A percentile compares a stretch with the other conserved stretches of the same genome.
Conservation (phyloP, 2,888 invertebrate species). For the Agrotis ipsilon region DNA sequence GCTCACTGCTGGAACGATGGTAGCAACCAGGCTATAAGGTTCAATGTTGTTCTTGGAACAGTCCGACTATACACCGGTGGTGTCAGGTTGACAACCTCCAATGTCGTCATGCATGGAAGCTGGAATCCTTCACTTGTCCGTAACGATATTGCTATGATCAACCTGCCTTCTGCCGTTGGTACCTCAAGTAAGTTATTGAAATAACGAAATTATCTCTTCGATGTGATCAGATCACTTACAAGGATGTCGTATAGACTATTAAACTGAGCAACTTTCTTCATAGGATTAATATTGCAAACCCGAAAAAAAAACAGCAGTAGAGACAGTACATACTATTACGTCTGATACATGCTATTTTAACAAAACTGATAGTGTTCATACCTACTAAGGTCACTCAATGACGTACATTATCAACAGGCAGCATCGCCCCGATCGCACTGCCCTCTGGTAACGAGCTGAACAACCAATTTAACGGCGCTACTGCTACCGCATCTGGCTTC, state of each 20-base stretch:
- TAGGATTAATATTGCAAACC: too few relatives aligned
- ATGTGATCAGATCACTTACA: too few relatives aligned
- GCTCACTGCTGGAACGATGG: constrained; percentile 52
- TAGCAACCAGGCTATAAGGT: constrained; percentile 69
- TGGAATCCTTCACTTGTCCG: constrained; percentile 71
- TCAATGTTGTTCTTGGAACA: constrained; percentile 77
- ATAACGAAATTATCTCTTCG: too few relatives aligned
- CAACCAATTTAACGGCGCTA: constrained; percentile 68
- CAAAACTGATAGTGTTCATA: too few relatives aligned
- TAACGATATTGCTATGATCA: constrained; percentile 73
- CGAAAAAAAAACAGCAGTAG: too few relatives aligned
- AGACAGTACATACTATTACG: too few relatives aligned
- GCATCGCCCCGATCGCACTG: constrained; percentile 66
- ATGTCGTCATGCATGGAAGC: constrained; percentile 70
- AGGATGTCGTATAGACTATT: too few relatives aligned
- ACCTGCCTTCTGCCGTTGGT: not conserved
- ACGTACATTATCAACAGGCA: too few relatives aligned
- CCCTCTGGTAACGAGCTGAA: constrained; percentile 67
- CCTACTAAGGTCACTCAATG: too few relatives aligned
- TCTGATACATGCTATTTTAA: too few relatives aligned
- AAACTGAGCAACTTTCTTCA: too few relatives aligned
- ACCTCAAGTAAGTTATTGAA: constrained; percentile 1
- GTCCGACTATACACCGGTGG: constrained; percentile 75
- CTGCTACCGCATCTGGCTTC: constrained; percentile 78
- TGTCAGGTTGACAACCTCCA: constrained; percentile 67